A percentile compares a stretch with the other conserved stretches of the same genome.
These are phyloP conservation scores for Ptychadena robeensis DNA, from an alignment of 2,797 vertebrate species.

Conservation along the genomic window DNA sequence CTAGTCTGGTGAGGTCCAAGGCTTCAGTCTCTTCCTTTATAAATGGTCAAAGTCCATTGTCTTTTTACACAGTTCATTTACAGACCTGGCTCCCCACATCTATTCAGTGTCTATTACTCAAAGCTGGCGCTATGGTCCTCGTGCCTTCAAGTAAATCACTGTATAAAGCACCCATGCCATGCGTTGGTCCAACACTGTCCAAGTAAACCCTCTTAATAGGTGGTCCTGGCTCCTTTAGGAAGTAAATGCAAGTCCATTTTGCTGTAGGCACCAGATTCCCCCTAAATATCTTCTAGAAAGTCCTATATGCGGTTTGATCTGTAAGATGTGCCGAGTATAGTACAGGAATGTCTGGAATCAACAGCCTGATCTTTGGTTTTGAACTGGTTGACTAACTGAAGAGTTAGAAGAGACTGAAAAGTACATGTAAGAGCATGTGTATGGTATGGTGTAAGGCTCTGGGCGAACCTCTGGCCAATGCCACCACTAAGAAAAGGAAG, in stretches of 20 bases:
- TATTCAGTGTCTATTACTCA: not conserved
- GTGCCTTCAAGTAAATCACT: not conserved
- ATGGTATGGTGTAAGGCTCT: not conserved
- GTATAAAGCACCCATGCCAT: not conserved
- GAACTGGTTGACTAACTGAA: not conserved
- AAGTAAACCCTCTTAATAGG: not conserved
- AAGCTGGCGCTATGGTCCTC: not conserved
- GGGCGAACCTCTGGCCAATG: no score
- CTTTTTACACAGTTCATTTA: not conserved
- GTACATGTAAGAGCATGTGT: no score
- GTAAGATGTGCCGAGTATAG: not conserved
- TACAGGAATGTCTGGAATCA: not conserved
- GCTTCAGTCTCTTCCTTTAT: conserved; percentile 16
- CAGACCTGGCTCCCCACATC: not conserved
- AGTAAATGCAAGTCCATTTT: not conserved
- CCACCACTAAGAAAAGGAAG: no score
- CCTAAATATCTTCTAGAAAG: not conserved
- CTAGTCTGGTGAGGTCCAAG: conserved; percentile 6
- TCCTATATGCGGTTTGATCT: not conserved
- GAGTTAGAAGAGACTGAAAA: not conserved
- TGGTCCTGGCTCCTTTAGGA: not conserved
- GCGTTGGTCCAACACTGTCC: not conserved
- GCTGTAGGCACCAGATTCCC: not conserved
- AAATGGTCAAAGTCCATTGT: conserved; percentile 6
- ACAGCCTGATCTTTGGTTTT: conserved; percentile 39